Base-by-base conservation (phyloP, 1,140 invertebrate species). In the Capitella teleta region DNA sequence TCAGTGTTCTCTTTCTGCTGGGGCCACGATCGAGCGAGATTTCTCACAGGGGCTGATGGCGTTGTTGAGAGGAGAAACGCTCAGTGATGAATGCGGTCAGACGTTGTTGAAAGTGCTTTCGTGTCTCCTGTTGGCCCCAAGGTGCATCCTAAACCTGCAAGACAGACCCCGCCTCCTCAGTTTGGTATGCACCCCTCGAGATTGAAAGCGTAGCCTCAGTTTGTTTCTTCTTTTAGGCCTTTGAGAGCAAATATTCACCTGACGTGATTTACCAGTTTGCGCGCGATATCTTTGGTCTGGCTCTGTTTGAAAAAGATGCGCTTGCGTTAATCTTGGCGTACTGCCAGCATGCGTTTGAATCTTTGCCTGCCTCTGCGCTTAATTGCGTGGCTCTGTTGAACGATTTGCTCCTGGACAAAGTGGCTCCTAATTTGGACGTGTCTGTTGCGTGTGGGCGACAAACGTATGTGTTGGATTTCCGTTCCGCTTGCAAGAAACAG, bases 221-320 rank as follows among this genome's bases (percentile, higher is more conserved):
- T 28, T 45, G 18, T 6, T 45, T 3, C 25, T 28, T 26, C 14
- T 45, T 45, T 19, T n/a, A 45, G 43, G 28, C n/a, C 18, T 45
- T 45, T 28, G 10, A 21, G 19, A 26, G 23, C 23, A 26, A 10
- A 10, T 45, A 45, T 14, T 18, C 10, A 8, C 25, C 19, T 6
- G 38, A 52, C 1, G 26, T 54, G 14, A 28, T 65, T 16, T 59
- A 46, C 48, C 43, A 50, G 6, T 67, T 67, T 38, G 54, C 59
- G 5, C 46, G 41, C 36, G 43, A 50, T 8, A 32, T 66, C 24
- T 51, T 64, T 38, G 26, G 53, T 21, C 44, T 61, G 6, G 55
- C 60, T 26, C 40, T 64, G n/a, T 67, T 67, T 64, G 62, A 67
- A 47, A 65, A 63, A 57, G 62, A n/a, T n/a, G n/a, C n/a, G n/a